Base-by-base conservation (phyloP, 30 jellyfish, hydroid and myxozoan genomes). In the Aurelia aurita complex sp. Pacific region DNA sequence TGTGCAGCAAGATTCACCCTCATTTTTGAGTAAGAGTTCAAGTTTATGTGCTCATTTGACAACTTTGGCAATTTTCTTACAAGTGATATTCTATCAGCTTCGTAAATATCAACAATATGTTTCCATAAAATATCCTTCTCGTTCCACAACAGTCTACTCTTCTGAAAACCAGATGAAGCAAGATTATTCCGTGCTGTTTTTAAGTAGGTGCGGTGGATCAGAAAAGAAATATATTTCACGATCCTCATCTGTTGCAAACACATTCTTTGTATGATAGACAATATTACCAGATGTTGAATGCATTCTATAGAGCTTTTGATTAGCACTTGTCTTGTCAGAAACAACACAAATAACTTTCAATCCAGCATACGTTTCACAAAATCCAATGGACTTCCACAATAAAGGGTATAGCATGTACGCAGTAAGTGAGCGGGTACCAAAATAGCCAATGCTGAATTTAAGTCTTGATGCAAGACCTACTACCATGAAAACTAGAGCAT, bases 311-410 rank as follows among this genome's bases (percentile, higher is more conserved):
- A 79, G 80, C 80, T 43, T 57, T 65, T 79, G 89, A 64, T 79
- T 64, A 43, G 89, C 80, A 65, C 80, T 79, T 79, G 87, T 77
- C 77, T 77, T 77, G 87, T 77, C 87, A 57, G 87, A 77, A 18
- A 77, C 87, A 34, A 77, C 77, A 57, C 77, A 60, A 16, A 77
- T 60, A 57, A 77, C 87, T 57, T 77, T 77, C 77, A 77, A 77
- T 57, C 89, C 80, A 43, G 80, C 89, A 79, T 79, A 79, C 19
- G 80, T 79, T 65, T 64, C 89, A 63, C 80, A 66, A 46, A 63
- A 79, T 43, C 89, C 80, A 79, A 79, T 65, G 55, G 89, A 65
- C 69, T 63, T 79, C 89, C 89, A 79, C 80, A 79, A 67, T 3
- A 79, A 65, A 77, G 70, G 71, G 77, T 63, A 79, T n/a, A 65